Base-by-base conservation (phyloP, 2,888 invertebrate genomes). In the Erebia palarica region DNA sequence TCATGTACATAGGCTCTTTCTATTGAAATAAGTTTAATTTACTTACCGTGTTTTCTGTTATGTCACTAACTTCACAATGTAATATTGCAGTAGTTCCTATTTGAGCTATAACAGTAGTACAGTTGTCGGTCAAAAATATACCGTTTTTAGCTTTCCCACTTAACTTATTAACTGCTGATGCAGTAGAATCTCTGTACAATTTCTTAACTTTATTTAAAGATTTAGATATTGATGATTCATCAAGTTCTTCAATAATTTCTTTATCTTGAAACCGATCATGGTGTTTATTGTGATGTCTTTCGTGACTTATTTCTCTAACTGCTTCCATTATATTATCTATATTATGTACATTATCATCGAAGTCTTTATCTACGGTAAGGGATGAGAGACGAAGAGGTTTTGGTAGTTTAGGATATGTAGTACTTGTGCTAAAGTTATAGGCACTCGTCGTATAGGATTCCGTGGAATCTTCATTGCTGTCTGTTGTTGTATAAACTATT, bases 61-160 rank as follows among this genome's bases (percentile, higher is more conserved):
- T 94, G 79, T 95, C 95, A 77, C 94, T 94, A 82, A 95, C 94
- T 93, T 95, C 95, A 83, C 95, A 95, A 80, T 95, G 95, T 69
- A 95, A 82, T 77, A 94, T 88, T 44, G 94, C 95, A 14, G 95
- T 95, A 10, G 95, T 94, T 68, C 95, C 94, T 79, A 94, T 94
- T 86, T 95, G 95, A 72, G 95, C 95, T 84, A 94, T 89, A 76
- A 95, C 94, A 74, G 94, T 92, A n/a, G 94, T 95, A 86, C 94
- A 94, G 84, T 95, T 95, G 71, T 94, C 94, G 81, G 94, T 94
- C 83, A 94, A 87, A 91, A 94, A 94, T 86, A 94, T 92, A 81
- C 91, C 91, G 77, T 79, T 82, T 77, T 89, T 92, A 64, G 81
- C 82, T 78, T 92, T 93, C 65, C 82, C 86, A 85, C 84, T 87